These are phyloP conservation scores for Sesamia inferens DNA, from an alignment of 2,888 invertebrate species.

Conservation along the genomic window DNA sequence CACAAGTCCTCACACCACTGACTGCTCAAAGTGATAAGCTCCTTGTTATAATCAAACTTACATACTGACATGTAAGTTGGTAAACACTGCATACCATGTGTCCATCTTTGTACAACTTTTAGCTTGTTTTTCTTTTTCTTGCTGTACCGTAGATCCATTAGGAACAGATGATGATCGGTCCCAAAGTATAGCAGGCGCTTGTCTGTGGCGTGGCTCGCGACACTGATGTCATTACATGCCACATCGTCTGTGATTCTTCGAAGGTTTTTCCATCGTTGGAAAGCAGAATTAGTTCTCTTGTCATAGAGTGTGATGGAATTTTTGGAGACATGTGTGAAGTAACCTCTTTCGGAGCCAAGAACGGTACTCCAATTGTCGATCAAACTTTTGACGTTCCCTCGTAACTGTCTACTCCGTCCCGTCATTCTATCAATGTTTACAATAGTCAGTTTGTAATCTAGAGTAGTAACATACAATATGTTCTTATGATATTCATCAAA, in stretches of 20 bases:
- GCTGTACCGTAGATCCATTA: conserved; percentile 79
- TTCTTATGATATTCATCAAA: conserved; percentile 83
- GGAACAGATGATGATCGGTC: conserved; percentile 81
- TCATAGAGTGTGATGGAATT: conserved; percentile 81
- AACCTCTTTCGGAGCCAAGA: conserved; percentile 75
- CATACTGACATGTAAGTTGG: conserved; percentile 83
- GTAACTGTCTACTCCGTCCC: conserved; percentile 75
- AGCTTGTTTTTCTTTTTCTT: conserved; percentile 68
- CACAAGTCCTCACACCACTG: conserved; percentile 86
- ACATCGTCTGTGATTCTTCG: conserved; percentile 74
- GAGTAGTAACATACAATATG: conserved; percentile 79
- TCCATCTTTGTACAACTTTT: conserved; percentile 88
- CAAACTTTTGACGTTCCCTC: conserved; percentile 67
- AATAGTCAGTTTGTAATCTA: conserved; percentile 78
- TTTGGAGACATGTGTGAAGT: conserved; percentile 77
- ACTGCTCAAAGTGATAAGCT: conserved; percentile 80
- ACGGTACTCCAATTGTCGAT: conserved; percentile 84
- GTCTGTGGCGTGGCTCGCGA: conserved; percentile 74
- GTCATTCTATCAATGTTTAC: conserved; percentile 82
- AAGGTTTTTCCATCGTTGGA: conserved; percentile 73
- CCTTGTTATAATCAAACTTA: conserved; percentile 78
- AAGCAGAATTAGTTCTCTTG: conserved; percentile 76
- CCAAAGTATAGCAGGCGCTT: conserved; percentile 78
- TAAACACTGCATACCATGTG: conserved; percentile 88
- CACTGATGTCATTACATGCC: conserved; percentile 78